phyloP scores from a whole-genome alignment of 2,113 vertebrate species.

The Lophura nycthemera region DNA sequence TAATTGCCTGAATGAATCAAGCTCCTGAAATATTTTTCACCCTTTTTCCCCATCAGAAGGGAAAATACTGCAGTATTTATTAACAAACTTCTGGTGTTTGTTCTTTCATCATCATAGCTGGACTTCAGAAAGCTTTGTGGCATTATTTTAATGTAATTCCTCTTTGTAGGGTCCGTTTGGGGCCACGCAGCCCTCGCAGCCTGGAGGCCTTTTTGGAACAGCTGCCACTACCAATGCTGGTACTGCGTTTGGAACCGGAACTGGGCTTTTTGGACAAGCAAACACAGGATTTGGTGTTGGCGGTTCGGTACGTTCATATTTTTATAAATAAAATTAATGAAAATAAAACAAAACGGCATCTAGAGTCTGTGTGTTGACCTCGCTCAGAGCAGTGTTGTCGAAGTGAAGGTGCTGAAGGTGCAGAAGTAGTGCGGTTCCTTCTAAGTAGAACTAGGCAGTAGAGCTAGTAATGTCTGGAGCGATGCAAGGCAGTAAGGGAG shows the following conservation, averaged over 20 bases:
- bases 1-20: background rate
- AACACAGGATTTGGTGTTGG: constrained; percentile 90
- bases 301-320: constrained; percentile 80
- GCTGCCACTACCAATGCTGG: constrained; percentile 88
- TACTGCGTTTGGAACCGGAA: constrained; percentile 84
- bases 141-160: background rate
- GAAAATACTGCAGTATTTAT: background rate
- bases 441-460: background rate
- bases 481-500: background rate
- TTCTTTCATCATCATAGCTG: background rate
- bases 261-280: constrained; percentile 88
- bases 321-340: no score
- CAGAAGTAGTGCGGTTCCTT: background rate
- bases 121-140: background rate
- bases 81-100: no score
- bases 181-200: constrained; percentile 85
- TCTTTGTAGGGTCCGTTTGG: constrained; percentile 90
- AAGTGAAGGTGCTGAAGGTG: background rate
- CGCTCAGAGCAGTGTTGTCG: rapidly evolving
- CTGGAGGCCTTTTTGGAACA: constrained; percentile 89
- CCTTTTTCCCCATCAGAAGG: background rate
- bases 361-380: background rate
- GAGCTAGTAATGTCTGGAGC: no score
- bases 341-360: background rate
- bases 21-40: background rate